Evolutionary conservation across 1,140 invertebrate species (phyloP).

Genomic region (Anastatus disparis): DNA sequence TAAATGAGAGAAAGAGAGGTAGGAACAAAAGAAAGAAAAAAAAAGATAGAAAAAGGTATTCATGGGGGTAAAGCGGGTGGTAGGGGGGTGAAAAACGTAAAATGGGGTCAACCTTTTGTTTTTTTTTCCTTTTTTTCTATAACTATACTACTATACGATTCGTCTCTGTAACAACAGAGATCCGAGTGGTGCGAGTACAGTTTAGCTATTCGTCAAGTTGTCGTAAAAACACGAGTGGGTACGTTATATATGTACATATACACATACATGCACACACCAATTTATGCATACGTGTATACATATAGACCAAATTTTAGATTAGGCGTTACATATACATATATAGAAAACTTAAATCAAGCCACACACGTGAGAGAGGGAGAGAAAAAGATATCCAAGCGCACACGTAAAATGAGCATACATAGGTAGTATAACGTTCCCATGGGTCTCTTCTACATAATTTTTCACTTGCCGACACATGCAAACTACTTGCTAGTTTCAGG

Average conservation of each 20-base stretch:
- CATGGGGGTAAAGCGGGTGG: too few relatives aligned
- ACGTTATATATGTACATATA: too few relatives aligned
- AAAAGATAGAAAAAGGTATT: conserved; percentile 33
- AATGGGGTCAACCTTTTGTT: conserved; percentile 49
- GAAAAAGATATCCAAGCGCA: too few relatives aligned
- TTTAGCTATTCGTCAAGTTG: conserved; percentile 31
- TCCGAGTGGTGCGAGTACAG: background rate
- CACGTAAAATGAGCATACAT: background rate
- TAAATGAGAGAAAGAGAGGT: too few relatives aligned
- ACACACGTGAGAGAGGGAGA: background rate
- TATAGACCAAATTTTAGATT: conserved; percentile 27
- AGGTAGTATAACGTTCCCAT: background rate
- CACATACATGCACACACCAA: too few relatives aligned
- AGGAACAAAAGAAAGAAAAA: conserved; percentile 41
- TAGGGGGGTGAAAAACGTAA: too few relatives aligned
- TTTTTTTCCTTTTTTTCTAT: conserved; percentile 33
- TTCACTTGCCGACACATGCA: background rate
- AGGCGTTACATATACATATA: background rate
- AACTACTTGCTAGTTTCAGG: too few relatives aligned
- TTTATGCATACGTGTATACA: too few relatives aligned
- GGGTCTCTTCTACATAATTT: background rate
- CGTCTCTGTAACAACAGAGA: conserved; percentile 15
- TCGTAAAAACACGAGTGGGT: conserved; percentile 27
- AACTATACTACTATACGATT: background rate
- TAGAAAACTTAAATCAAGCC: background rate